Evolutionary conservation across 2,888 invertebrate genomes (phyloP).

Genomic region (Sarcophaga caerulescens): DNA sequence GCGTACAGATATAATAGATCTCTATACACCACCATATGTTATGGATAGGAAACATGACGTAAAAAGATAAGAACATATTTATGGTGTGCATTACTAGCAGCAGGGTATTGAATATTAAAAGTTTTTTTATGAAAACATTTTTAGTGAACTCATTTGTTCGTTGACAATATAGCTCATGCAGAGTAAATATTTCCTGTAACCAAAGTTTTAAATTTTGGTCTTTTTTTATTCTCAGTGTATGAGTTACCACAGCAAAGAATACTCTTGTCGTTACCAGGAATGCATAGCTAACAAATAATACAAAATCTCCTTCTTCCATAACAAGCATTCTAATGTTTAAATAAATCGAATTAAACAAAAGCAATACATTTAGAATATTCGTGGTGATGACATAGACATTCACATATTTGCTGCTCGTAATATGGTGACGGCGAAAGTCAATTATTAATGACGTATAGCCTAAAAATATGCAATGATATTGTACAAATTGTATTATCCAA

Average conservation of each 20-base stretch:
- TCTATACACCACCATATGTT: neutral
- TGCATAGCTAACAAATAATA: neutral
- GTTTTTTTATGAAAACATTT: neutral
- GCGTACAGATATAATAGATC: neutral
- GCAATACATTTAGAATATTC: neutral
- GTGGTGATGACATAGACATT: neutral
- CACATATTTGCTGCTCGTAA: neutral
- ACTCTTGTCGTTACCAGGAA: neutral
- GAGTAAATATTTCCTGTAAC: neutral
- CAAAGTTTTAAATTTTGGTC: neutral
- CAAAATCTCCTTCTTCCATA: neutral
- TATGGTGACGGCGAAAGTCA: neutral
- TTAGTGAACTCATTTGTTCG: neutral
- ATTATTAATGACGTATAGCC: slow-evolving; percentile 12
- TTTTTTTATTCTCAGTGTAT: neutral
- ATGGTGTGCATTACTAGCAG: neutral
- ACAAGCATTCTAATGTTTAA: neutral
- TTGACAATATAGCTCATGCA: neutral
- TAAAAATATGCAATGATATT: slow-evolving; percentile 21
- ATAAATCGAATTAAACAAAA: neutral
- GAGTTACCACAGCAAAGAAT: neutral
- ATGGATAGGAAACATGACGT: neutral
- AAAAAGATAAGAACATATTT: neutral
- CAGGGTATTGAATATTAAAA: neutral
- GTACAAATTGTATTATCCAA: neutral